Evolutionary conservation across 1,140 invertebrate species (phyloP).

Genomic region (Heliconius hewitsoni): DNA sequence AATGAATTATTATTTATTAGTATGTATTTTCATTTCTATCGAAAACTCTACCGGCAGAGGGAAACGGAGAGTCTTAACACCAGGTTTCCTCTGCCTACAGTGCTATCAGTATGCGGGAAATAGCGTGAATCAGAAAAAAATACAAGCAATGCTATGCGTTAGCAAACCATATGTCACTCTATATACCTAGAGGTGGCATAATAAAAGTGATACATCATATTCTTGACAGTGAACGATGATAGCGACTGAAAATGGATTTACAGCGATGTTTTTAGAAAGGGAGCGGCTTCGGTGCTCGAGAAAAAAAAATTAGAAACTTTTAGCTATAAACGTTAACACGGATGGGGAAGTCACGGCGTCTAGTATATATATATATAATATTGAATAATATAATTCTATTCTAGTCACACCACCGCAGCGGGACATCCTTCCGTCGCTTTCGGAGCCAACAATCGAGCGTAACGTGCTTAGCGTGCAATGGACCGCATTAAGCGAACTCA

Average conservation of each 20-base stretch:
- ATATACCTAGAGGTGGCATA: background rate
- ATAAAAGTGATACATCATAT: constrained; percentile 9
- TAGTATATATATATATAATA: constrained; percentile 31
- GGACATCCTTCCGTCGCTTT: constrained; percentile 63
- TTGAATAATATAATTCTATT: constrained; percentile 36
- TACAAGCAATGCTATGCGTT: too few species aligned
- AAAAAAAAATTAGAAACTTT: constrained; percentile 5
- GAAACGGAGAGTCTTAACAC: too few species aligned
- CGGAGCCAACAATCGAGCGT: constrained; percentile 49
- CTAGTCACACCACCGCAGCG: constrained; percentile 34
- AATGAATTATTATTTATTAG: too few species aligned
- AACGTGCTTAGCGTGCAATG: constrained; percentile 53
- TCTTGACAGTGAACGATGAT: constrained; percentile 25
- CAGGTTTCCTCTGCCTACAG: too few species aligned
- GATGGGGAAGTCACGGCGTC: constrained; percentile 40
- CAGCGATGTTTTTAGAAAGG: background rate
- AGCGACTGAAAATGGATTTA: constrained; percentile 1
- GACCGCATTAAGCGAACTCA: constrained; percentile 27
- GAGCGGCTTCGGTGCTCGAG: background rate
- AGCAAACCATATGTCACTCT: background rate
- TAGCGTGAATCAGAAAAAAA: too few species aligned
- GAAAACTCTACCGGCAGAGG: too few species aligned
- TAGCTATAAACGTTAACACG: constrained; percentile 25
- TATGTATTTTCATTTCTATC: too few species aligned
- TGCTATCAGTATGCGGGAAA: too few species aligned